Conservation (phyloP, 1,140 invertebrate genomes). For the Drosophila mauritiana region DNA sequence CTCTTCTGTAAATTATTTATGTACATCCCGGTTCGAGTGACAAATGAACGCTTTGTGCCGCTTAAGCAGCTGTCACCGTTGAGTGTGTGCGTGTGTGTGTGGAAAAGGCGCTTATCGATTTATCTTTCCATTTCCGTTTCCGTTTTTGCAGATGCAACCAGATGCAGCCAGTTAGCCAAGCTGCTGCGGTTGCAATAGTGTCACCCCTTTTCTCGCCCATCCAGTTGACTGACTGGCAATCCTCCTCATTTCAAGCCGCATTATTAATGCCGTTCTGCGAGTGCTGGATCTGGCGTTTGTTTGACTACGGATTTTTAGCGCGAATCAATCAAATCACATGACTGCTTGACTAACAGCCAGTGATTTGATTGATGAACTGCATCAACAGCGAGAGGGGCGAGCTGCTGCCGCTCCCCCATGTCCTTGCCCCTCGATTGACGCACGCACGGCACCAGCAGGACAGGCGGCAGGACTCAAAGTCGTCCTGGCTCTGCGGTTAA, state of each 20-base stretch:
- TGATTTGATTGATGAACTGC: constrained; percentile 83
- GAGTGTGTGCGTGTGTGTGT: not conserved
- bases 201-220: constrained; percentile 12
- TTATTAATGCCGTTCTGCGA: constrained; percentile 49
- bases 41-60: constrained; percentile 62
- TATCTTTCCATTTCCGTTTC: constrained; percentile 6
- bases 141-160: constrained; percentile 3
- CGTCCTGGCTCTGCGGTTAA: constrained; percentile 45
- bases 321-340: constrained; percentile 83
- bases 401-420: constrained; percentile 10
- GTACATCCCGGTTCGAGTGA: constrained; percentile 62
- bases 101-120: constrained; percentile 2
- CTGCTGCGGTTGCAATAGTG: constrained; percentile 72
- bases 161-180: constrained; percentile 33
- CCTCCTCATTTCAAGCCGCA: constrained; percentile 51
- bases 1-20: constrained; percentile 76
- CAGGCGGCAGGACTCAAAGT: constrained; percentile 40
- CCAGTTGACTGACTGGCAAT: not conserved
- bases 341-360: constrained; percentile 81
- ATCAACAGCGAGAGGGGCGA: constrained; percentile 15
- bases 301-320: constrained; percentile 76
- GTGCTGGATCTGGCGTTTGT: constrained; percentile 43
- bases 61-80: constrained; percentile 68
- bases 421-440: constrained; percentile 44
- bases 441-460: constrained; percentile 68